Evolutionary conservation across 2,888 invertebrate species (phyloP).

Genomic region (Blastobasis adustella): DNA sequence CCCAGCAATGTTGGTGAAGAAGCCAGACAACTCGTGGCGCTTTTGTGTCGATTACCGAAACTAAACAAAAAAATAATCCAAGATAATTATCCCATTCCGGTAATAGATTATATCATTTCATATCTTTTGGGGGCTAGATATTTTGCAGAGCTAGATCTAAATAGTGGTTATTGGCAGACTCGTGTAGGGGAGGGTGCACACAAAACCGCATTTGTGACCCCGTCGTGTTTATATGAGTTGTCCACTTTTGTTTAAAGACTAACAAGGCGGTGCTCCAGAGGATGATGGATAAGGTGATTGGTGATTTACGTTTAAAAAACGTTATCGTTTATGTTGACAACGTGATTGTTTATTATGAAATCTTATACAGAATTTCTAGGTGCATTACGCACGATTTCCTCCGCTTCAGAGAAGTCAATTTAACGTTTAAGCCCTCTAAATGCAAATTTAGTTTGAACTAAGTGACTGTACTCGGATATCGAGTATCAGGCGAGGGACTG

Average conservation of each 20-base stretch:
- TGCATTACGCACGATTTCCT: neutral
- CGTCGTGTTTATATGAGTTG: neutral
- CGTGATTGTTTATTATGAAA: neutral
- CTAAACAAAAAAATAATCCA: neutral
- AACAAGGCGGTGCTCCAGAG: neutral
- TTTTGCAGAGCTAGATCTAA: neutral
- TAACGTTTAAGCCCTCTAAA: neutral
- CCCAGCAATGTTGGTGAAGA: neutral
- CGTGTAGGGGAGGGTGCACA: neutral
- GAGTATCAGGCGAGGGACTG: neutral
- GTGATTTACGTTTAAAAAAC: neutral
- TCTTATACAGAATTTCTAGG: neutral
- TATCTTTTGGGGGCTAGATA: neutral
- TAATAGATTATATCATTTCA: neutral
- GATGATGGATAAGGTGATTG: neutral
- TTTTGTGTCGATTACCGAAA: neutral
- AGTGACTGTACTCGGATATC: neutral
- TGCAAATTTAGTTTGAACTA: neutral
- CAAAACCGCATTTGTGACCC: neutral
- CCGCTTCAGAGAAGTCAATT: neutral
- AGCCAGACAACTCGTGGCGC: neutral
- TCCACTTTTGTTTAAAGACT: neutral
- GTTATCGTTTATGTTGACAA: neutral
- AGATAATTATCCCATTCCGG: neutral
- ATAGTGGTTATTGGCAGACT: neutral